Conservation (phyloP, 2,113 vertebrate species). For the Myodes glareolus region DNA sequence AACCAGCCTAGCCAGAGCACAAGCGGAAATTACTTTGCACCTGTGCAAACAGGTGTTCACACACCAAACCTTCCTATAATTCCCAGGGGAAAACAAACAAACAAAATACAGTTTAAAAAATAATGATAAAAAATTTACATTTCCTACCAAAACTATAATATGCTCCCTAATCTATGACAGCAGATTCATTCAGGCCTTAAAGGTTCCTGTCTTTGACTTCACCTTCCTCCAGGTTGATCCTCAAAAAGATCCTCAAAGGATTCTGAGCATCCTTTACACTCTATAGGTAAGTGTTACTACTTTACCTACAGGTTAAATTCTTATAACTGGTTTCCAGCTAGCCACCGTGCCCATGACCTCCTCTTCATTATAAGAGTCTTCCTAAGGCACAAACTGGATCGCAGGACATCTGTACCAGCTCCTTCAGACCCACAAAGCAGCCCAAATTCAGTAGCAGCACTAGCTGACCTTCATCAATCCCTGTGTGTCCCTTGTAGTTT, state of each 20-base stretch:
- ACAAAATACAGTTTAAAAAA: constrained; percentile 35
- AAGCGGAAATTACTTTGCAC: not conserved
- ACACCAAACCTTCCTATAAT: not conserved
- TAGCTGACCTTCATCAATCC: not conserved
- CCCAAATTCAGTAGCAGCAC: not conserved
- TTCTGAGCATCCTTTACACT: not conserved
- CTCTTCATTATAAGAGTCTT: not conserved
- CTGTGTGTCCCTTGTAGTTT: not conserved
- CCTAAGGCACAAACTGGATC: not conserved
- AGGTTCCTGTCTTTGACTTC: constrained; percentile 14
- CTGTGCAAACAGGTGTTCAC: not conserved
- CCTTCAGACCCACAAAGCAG: not conserved
- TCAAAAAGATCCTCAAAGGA: not conserved
- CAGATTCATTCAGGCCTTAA: not conserved
- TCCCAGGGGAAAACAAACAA: not conserved
- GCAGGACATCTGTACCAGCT: not conserved
- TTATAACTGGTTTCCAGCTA: not conserved
- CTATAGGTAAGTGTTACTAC: not conserved
- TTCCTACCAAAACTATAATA: constrained; percentile 31
- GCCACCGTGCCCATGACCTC: not conserved
- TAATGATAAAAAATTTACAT: constrained; percentile 13
- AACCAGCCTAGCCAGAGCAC: not conserved
- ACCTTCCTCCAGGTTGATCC: not conserved
- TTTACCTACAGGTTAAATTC: not conserved
- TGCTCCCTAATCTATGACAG: constrained; percentile 39